Base-by-base conservation (phyloP, 1,140 invertebrate species). In the Dinothrombium tinctorium region DNA sequence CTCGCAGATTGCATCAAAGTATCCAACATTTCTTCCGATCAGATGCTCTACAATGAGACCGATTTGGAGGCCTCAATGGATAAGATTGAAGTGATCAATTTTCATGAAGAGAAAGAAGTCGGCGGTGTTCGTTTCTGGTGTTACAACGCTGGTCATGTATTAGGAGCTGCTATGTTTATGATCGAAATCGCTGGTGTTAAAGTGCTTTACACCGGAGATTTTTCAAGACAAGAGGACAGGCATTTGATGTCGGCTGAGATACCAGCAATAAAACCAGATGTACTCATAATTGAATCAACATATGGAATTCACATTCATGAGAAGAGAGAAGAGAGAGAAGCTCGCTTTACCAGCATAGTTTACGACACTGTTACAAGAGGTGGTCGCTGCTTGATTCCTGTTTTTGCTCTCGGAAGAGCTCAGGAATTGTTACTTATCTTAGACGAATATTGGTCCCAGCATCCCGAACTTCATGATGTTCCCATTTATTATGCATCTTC, bases 101-200 rank as follows among this genome's bases (percentile, higher is more conserved):
- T 96, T 54, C 90, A 96, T 50, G 87, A 95, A 63, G 84, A 98
- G 59, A 90, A 89, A 52, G 92, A 98, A 54, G 76, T 96, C 0
- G 76, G 83, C 52, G 94, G 94, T 4, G 42, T 54, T 14, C 47
- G 54, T 51, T 94, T 99, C 60, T 96, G 90, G 81, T 87, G 87
- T 1, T 99, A 98, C 58, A 90, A 94, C 59, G 94, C 87, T 2
- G 94, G 94, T 0, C 94, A 99, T 61, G 94, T 99, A 0, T 60
- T 99, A 0, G 94, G 94, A 0, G 94, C 94, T 6, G 90, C 90
- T 21, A 99, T 99, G 92, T 99, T 99, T 55, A 95, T 98, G 86
- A 89, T 99, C 42, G 92, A 99, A 69, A 98, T 99, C 47, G 92
- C 90, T 38, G 92, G 87, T 21, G 81, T 92, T 12, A 86, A 87